A percentile compares a stretch with the other conserved stretches of the same genome.
Evolutionary conservation across 92 coral and sea anemone genomes (phyloP).

Genomic region (Porites cylindrica): DNA sequence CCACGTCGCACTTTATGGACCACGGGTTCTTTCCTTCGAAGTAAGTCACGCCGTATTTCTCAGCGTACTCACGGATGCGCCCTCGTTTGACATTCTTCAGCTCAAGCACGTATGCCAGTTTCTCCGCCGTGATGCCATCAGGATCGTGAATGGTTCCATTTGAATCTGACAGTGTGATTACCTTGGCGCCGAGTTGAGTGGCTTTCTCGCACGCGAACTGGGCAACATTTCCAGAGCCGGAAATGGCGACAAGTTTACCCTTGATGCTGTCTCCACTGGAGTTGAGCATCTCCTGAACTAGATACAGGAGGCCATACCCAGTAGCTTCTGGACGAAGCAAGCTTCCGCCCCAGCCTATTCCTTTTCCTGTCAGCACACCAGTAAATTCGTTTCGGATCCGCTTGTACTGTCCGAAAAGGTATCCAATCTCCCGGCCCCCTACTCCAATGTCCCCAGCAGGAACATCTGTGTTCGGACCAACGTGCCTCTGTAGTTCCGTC

Average conservation of each 20-base stretch:
- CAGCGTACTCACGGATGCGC: slow-evolving; percentile 87
- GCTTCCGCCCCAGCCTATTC: slow-evolving; percentile 85
- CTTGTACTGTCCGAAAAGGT: slow-evolving; percentile 90
- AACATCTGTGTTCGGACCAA: slow-evolving; percentile 90
- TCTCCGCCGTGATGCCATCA: slow-evolving; percentile 74
- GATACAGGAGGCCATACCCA: slow-evolving; percentile 90
- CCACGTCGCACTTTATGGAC: slow-evolving; percentile 85
- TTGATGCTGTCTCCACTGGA: slow-evolving; percentile 73
- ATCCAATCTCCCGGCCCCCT: slow-evolving; percentile 91
- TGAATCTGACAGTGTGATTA: slow-evolving; percentile 85
- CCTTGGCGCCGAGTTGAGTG: slow-evolving; percentile 81
- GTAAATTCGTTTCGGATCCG: slow-evolving; percentile 92
- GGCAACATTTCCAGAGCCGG: slow-evolving; percentile 93
- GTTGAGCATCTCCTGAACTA: slow-evolving; percentile 78
- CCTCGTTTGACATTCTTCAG: slow-evolving; percentile 88
- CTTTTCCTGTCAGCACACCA: slow-evolving; percentile 91
- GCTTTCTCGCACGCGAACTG: slow-evolving; percentile 84
- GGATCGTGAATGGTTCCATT: slow-evolving; percentile 87
- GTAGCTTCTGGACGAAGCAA: slow-evolving; percentile 88
- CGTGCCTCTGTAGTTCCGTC: slow-evolving; percentile 88
- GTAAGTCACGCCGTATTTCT: slow-evolving; percentile 75
- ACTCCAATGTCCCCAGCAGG: slow-evolving; percentile 95
- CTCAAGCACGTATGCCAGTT: slow-evolving; percentile 83
- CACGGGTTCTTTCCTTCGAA: slow-evolving; percentile 90
- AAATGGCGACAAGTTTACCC: slow-evolving; percentile 79